These are phyloP conservation scores for Arion vulgaris DNA, from an alignment of 1,140 invertebrate species.

Conservation along the genomic window DNA sequence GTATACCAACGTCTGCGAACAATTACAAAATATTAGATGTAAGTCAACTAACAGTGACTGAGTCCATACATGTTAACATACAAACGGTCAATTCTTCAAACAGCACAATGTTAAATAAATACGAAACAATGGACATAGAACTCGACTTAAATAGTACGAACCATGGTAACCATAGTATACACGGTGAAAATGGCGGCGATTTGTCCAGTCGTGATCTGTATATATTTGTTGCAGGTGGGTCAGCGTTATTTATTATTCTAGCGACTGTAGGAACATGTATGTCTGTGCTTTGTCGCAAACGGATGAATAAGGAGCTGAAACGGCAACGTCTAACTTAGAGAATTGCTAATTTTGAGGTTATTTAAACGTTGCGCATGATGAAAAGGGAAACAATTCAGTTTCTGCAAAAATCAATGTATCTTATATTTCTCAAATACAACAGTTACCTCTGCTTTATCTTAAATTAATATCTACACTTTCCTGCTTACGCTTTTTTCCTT, in stretches of 20 bases:
- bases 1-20: neutral
- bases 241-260: neutral
- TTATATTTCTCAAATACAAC: too few species aligned
- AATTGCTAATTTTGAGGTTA: too few species aligned
- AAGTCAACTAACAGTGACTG: neutral
- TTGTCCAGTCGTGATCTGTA: neutral
- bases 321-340: neutral
- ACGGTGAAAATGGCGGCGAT: neutral
- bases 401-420: too few species aligned
- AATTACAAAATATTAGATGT: neutral
- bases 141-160: neutral
- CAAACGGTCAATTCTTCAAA: too few species aligned
- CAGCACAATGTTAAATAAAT: neutral
- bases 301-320: neutral
- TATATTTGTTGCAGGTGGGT: neutral
- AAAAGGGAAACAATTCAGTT: too few species aligned
- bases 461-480: too few species aligned
- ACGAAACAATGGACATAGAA: neutral
- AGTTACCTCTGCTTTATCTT: too few species aligned
- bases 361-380: too few species aligned
- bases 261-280: neutral
- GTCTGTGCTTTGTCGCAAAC: neutral
- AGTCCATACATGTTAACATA: too few species aligned
- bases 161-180: neutral
- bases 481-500: too few species aligned